Evolutionary conservation across 2,888 invertebrate genomes (phyloP).

Genomic region (Eupithecia subumbrata): DNA sequence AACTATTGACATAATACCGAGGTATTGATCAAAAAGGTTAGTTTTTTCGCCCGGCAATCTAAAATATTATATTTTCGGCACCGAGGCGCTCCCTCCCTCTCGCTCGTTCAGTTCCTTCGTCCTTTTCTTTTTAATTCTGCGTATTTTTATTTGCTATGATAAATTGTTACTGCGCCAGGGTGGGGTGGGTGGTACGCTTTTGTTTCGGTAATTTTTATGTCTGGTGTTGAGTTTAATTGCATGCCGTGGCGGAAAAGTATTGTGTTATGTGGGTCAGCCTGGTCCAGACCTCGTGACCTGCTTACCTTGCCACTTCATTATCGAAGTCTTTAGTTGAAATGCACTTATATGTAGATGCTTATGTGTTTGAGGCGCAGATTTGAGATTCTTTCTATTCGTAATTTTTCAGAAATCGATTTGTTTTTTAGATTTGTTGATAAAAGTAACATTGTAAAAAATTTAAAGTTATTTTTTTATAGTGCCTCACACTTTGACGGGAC

Average conservation of each 20-base stretch:
- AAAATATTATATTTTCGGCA: conserved; percentile 73
- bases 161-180: conserved; percentile 77
- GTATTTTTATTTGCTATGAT: conserved; percentile 84
- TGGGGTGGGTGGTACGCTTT: conserved; percentile 66
- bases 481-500: too few relatives aligned
- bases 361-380: not conserved
- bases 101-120: conserved; percentile 73
- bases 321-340: conserved; percentile 23
- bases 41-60: conserved; percentile 38
- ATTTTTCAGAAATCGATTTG: too few relatives aligned
- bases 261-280: conserved; percentile 77
- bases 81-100: conserved; percentile 65
- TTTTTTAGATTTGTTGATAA: too few relatives aligned
- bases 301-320: conserved; percentile 63
- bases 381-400: not conserved
- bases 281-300: conserved; percentile 65
- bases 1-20: not conserved
- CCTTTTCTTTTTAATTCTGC: conserved; percentile 82
- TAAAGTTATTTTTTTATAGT: too few relatives aligned
- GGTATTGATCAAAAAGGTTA: not conserved
- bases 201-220: conserved; percentile 83
- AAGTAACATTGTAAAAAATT: too few relatives aligned
- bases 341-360: not conserved
- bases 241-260: conserved; percentile 76
- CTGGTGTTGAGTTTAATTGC: conserved; percentile 81